These are phyloP conservation scores for Florisuga fusca DNA, from an alignment of 2,797 vertebrate species.

Conservation along the genomic window DNA sequence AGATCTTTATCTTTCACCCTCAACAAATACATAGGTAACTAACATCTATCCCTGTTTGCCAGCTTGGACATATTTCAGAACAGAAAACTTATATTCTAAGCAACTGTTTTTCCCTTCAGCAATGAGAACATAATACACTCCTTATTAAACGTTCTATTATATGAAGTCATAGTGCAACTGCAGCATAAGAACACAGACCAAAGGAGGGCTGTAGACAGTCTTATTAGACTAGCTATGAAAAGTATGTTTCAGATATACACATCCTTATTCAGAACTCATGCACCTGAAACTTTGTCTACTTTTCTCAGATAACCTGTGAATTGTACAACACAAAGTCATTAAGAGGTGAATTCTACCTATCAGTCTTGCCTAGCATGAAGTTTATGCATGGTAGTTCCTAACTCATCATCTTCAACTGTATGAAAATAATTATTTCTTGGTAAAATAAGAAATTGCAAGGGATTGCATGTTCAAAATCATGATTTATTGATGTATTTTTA, in stretches of 20 bases:
- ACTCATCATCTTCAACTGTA: not conserved
- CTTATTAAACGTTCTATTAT: not conserved
- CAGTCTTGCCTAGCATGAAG: not conserved
- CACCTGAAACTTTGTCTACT: not conserved
- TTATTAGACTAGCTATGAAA: not conserved
- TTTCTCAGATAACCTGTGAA: not conserved
- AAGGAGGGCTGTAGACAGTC: not conserved
- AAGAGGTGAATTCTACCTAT: not conserved
- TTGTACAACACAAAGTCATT: not conserved
- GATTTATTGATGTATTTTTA: constrained; percentile 55
- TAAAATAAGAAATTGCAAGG: constrained; percentile 62
- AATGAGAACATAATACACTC: not conserved
- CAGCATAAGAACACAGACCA: not conserved
- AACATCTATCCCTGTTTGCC: not conserved
- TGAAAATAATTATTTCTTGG: not conserved
- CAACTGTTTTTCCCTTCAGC: not conserved
- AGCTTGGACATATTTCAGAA: not conserved
- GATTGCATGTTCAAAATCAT: constrained; percentile 42
- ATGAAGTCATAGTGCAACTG: not conserved
- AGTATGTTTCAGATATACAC: not conserved
- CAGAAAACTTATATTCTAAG: not conserved
- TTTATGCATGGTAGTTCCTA: not conserved
- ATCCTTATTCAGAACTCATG: not conserved
- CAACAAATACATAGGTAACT: not conserved
- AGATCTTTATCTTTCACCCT: not conserved